These are phyloP conservation scores for Ericerus pela DNA, from an alignment of 1,140 invertebrate species.

Conservation along the genomic window DNA sequence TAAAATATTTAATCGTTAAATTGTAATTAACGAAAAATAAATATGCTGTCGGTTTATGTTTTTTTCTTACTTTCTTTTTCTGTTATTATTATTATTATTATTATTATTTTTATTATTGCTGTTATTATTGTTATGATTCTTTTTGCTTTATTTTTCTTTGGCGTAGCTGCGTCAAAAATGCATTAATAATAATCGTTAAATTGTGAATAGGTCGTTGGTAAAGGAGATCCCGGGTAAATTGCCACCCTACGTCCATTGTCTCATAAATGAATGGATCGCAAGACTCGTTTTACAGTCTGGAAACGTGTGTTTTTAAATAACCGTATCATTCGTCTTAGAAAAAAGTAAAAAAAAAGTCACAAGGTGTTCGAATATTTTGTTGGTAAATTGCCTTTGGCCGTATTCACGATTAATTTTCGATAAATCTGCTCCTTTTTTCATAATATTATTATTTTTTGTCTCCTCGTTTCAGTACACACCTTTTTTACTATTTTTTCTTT, in stretches of 20 bases:
- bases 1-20: conserved; percentile 11
- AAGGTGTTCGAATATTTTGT: not conserved
- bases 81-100: too few relatives aligned
- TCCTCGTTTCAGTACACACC: too few relatives aligned
- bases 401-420: too few relatives aligned
- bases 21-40: conserved; percentile 9
- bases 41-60: not conserved
- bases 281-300: not conserved
- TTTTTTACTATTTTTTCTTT: too few relatives aligned
- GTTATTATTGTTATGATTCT: too few relatives aligned
- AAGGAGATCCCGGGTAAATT: not conserved
- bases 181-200: conserved; percentile 4
- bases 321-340: not conserved
- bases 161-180: not conserved
- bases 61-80: too few relatives aligned
- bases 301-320: not conserved
- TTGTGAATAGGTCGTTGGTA: too few relatives aligned
- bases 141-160: not conserved
- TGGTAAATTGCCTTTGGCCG: too few relatives aligned
- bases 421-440: too few relatives aligned
- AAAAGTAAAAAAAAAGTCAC: too few relatives aligned
- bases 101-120: too few relatives aligned
- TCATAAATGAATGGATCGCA: not conserved
- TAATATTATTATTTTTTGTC: too few relatives aligned
- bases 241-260: not conserved